Percentiles rank a stretch among this genome's conserved stretches.
These are phyloP conservation scores for Pelvicachromis taeniatus DNA, from an alignment of 2,113 vertebrate species.

Conservation along the genomic window DNA sequence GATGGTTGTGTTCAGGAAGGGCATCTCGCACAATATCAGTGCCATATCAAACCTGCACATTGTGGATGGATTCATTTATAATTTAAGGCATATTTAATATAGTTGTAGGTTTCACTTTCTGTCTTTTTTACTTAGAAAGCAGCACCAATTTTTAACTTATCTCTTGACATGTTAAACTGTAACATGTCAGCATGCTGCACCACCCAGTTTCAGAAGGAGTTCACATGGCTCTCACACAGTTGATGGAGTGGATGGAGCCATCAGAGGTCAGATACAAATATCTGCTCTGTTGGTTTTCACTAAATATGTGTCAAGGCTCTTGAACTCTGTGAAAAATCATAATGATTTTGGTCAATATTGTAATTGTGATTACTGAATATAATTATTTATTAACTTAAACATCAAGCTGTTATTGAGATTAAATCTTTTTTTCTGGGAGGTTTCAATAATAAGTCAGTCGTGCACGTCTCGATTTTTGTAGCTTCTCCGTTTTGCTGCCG, in stretches of 20 bases:
- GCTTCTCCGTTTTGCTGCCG: not conserved
- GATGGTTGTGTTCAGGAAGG: not conserved
- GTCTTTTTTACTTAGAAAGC: not conserved
- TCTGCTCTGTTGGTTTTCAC: not conserved
- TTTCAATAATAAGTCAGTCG: not conserved
- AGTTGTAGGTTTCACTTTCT: not conserved
- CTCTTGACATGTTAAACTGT: not conserved
- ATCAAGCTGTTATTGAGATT: not conserved
- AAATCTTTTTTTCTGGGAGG: not conserved
- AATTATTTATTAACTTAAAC: not conserved
- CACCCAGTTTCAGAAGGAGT: constrained; percentile 24
- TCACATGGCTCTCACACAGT: constrained; percentile 17
- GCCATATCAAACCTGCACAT: not conserved
- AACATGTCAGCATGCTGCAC: not conserved
- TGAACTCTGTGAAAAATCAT: not conserved
- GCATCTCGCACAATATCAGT: not conserved
- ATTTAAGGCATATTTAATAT: not conserved
- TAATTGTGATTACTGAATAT: not conserved
- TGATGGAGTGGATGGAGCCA: not conserved
- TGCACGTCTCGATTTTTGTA: not conserved
- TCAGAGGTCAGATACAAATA: not conserved
- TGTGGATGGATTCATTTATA: not conserved
- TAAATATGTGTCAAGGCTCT: not conserved
- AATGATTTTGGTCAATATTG: not conserved
- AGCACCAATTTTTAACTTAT: not conserved